Conservation (phyloP, 2,113 vertebrate genomes). For the Stigmatopora argus region DNA sequence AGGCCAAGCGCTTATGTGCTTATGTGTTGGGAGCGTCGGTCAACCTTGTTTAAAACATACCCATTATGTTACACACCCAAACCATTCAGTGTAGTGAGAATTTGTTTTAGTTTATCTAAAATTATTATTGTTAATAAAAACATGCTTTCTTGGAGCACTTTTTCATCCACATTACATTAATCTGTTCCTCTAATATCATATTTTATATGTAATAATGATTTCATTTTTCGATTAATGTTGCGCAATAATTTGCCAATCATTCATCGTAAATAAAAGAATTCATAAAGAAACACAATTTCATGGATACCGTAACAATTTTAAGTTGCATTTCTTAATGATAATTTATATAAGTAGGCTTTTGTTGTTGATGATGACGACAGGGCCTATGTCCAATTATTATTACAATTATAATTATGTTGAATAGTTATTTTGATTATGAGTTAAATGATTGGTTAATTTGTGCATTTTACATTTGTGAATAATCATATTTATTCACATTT, state of each 20-base stretch:
- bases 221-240: background rate
- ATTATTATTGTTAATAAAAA: background rate
- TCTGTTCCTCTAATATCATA: background rate
- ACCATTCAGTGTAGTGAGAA: background rate
- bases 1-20: background rate
- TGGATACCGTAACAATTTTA: background rate
- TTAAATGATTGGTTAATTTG: too few relatives aligned
- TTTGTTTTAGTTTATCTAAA: too few relatives aligned
- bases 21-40: background rate
- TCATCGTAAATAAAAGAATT: background rate
- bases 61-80: background rate
- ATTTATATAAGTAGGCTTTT: too few relatives aligned
- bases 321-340: background rate
- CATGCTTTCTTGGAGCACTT: background rate
- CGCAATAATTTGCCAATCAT: background rate
- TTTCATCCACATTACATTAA: background rate
- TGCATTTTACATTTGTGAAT: background rate
- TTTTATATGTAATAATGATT: background rate
- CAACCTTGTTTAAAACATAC: background rate
- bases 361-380: too few relatives aligned
- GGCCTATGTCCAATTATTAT: too few relatives aligned
- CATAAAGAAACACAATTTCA: background rate
- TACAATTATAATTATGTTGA: too few relatives aligned
- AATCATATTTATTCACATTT: too few relatives aligned
- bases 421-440: too few relatives aligned